Conservation (phyloP, 1,140 invertebrate genomes). For the Catajapyx aquilonaris region DNA sequence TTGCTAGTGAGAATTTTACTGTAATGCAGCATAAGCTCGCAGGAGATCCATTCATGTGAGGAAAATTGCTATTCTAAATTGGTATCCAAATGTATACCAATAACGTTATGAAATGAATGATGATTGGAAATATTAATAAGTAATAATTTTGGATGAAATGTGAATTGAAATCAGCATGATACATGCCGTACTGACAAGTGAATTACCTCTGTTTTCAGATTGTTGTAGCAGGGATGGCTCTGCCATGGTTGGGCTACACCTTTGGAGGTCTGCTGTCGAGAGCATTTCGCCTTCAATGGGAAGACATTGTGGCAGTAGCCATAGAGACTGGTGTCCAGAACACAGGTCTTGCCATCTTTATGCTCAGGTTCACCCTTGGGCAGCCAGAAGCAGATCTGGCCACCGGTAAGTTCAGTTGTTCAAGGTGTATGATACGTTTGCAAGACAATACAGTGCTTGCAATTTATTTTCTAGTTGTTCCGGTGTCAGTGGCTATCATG, state of each 20-base stretch:
- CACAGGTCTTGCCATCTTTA: constrained; percentile 74
- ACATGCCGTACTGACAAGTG: too few relatives aligned
- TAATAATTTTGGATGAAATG: too few relatives aligned
- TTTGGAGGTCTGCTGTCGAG: constrained; percentile 40
- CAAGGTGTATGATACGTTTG: background rate
- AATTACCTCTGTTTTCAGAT: constrained; percentile 30
- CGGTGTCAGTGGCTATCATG: constrained; percentile 77
- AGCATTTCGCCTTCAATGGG: constrained; percentile 32
- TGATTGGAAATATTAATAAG: too few relatives aligned
- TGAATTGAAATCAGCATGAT: too few relatives aligned
- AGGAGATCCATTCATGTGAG: too few relatives aligned
- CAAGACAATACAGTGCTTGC: constrained; percentile 1
- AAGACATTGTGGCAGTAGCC: constrained; percentile 61
- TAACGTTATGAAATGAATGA: background rate
- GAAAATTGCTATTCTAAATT: too few relatives aligned
- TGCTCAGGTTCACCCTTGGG: constrained; percentile 43
- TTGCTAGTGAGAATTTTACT: too few relatives aligned
- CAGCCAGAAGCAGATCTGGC: constrained; percentile 58
- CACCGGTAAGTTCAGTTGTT: constrained; percentile 32
- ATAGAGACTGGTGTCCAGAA: constrained; percentile 91
- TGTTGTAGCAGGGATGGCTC: constrained; percentile 50
- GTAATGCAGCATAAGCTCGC: too few relatives aligned
- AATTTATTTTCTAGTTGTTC: constrained; percentile 37
- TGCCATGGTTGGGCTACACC: constrained; percentile 74
- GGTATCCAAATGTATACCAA: background rate